A percentile compares a stretch with the other conserved stretches of the same genome.
phyloP scores from a whole-genome alignment of 2,888 invertebrate species.

The Adineta ricciae region DNA sequence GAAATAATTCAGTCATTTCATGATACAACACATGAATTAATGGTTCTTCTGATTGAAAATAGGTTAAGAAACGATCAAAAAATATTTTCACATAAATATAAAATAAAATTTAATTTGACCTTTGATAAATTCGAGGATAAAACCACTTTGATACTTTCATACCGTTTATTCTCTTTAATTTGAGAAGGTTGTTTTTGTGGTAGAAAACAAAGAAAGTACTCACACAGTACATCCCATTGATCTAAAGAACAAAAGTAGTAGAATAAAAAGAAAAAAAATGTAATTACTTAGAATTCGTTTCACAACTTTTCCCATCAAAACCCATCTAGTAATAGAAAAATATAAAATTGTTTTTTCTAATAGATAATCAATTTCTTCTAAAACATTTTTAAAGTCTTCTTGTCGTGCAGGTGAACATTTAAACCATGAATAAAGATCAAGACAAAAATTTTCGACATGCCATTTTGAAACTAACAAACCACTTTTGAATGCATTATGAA shows the following conservation, averaged over 20 bases:
- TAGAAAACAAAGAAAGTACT: not conserved
- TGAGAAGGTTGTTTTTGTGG: not conserved
- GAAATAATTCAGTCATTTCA: not conserved
- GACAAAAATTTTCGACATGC: not conserved
- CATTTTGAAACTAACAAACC: not conserved
- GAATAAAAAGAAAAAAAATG: not conserved
- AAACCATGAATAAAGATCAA: not conserved
- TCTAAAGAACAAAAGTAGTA: not conserved
- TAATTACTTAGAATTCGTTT: not conserved
- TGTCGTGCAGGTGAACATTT: not conserved
- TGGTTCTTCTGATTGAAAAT: not conserved
- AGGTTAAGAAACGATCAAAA: not conserved
- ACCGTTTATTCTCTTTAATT: not conserved
- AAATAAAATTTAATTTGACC: not conserved
- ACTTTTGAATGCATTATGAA: not conserved
- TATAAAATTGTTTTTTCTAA: not conserved
- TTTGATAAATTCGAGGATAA: not conserved
- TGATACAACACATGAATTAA: not conserved
- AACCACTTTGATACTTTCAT: not conserved
- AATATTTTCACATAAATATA: not conserved
- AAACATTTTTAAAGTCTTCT: not conserved
- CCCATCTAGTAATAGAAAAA: not conserved
- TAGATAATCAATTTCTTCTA: not conserved
- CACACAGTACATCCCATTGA: not conserved
- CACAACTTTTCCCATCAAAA: not conserved